Conservation (phyloP, 1,140 invertebrate species). For the Hestina assimilis region DNA sequence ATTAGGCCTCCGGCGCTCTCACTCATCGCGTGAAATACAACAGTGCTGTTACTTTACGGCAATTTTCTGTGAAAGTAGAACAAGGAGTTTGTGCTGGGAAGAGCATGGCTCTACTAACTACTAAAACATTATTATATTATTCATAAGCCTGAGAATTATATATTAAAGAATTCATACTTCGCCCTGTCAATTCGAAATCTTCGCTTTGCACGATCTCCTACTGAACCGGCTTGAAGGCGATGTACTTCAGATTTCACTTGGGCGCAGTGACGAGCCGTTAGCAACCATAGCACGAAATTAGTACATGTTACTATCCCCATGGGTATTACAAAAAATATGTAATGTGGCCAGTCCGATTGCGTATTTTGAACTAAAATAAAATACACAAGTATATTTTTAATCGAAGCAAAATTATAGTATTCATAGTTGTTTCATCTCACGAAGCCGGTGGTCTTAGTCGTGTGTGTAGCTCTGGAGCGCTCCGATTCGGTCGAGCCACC, state of each 20-base stretch:
- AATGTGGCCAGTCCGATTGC: slow-evolving; percentile 65
- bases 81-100: too few species aligned
- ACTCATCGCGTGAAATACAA: too few species aligned
- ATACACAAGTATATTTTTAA: background rate
- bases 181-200: slow-evolving; percentile 82
- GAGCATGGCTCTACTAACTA: too few species aligned
- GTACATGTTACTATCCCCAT: slow-evolving; percentile 80
- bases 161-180: slow-evolving; percentile 72
- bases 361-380: slow-evolving; percentile 62
- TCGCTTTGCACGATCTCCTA: slow-evolving; percentile 72
- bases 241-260: slow-evolving; percentile 85
- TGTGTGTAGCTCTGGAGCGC: too few species aligned
- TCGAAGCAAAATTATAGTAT: background rate
- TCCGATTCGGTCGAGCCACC: too few species aligned
- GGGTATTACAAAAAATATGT: slow-evolving; percentile 82
- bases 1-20: too few species aligned
- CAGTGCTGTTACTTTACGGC: too few species aligned
- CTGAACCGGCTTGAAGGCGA: slow-evolving; percentile 78
- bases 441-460: too few species aligned
- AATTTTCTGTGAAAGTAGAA: too few species aligned
- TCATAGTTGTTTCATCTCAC: too few species aligned
- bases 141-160: background rate
- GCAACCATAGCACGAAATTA: slow-evolving; percentile 83
- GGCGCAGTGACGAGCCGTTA: slow-evolving; percentile 83
- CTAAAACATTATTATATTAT: too few species aligned